These are phyloP conservation scores for Autographa gamma DNA, from an alignment of 2,888 invertebrate genomes.

Conservation along the genomic window DNA sequence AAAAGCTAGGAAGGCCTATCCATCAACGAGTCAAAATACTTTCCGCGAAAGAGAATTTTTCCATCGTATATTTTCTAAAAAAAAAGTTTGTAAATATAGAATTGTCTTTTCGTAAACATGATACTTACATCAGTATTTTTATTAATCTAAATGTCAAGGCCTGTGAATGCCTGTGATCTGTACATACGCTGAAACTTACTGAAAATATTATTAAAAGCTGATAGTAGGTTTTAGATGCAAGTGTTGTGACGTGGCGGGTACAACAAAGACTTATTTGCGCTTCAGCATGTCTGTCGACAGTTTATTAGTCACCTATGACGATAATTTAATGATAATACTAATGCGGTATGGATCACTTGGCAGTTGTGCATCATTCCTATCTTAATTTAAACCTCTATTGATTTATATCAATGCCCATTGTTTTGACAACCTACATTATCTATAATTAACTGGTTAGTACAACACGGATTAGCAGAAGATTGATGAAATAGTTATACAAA, in stretches of 20 bases:
- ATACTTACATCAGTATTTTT: not conserved
- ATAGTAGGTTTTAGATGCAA: not conserved
- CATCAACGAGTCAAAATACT: too few species aligned
- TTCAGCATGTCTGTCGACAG: constrained; percentile 23
- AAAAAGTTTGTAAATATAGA: not conserved
- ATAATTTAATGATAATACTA: constrained; percentile 29
- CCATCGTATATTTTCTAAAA: too few species aligned
- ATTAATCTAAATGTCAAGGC: too few species aligned
- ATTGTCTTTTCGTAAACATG: not conserved
- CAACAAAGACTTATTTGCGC: constrained; percentile 14
- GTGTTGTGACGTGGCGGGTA: constrained; percentile 24
- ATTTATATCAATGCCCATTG: constrained; percentile 42
- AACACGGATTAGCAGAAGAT: constrained; percentile 27
- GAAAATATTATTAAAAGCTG: too few species aligned
- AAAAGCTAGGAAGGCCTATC: too few species aligned
- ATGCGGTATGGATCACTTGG: constrained; percentile 36
- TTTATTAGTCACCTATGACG: constrained; percentile 28
- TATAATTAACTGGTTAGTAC: constrained; percentile 13
- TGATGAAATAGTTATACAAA: constrained; percentile 22
- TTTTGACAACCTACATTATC: constrained; percentile 21
- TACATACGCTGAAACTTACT: too few species aligned
- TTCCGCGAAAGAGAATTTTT: too few species aligned
- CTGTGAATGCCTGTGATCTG: too few species aligned
- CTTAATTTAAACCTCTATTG: constrained; percentile 45
- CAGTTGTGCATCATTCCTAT: constrained; percentile 44